Evolutionary conservation across 2,113 vertebrate genomes (phyloP), one percentile per base, ranked within the genome.

Genomic region (Melospiza melodia): DNA sequence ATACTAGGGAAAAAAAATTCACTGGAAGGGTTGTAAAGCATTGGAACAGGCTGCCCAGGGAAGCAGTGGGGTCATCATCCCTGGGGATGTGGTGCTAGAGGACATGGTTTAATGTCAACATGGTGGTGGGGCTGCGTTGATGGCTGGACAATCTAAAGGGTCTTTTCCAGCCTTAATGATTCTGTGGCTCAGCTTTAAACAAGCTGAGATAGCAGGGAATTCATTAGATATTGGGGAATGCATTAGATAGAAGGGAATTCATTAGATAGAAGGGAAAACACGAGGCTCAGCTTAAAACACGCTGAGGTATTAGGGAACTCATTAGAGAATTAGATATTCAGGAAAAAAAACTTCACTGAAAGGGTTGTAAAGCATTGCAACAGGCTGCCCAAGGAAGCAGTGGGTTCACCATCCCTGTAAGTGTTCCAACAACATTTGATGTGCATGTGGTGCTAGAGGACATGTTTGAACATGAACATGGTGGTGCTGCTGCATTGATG

Each of bases 101-200:
- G 55, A 2, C 20, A 21, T 10, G 55, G 57, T 10, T 15, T n/a
- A n/a, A 58, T 1, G 4, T n/a, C 33, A n/a, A 31, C 10, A 1
- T 1, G 20, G 13, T 9, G 25, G 24, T 12, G 14, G 4, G 31
- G 46, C n/a, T 22, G 33, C 3, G 1, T 0, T 30, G 33, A 52
- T 7, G 22, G 44, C 2, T 24, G 13, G 33, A 48, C 62, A 37
- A 37, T 16, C 61, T 30, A 15, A 61, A 33, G 15, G 9, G 24
- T 21, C 54, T 39, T 59, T 25, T 21, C 19, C 44, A 74, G 59
- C 37, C 27, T 37, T 25, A 39, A 67, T 4, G 19, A 7, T 37
- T 51, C 44, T 24, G 44, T 46, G 33, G 24, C 5, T 66, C 8
- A 11, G 25, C 31, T 68, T 78, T 33, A 14, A 88, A 22, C 4